Conservation (phyloP, 92 coral and sea anemone genomes). For the Epizoanthus ramosus region DNA sequence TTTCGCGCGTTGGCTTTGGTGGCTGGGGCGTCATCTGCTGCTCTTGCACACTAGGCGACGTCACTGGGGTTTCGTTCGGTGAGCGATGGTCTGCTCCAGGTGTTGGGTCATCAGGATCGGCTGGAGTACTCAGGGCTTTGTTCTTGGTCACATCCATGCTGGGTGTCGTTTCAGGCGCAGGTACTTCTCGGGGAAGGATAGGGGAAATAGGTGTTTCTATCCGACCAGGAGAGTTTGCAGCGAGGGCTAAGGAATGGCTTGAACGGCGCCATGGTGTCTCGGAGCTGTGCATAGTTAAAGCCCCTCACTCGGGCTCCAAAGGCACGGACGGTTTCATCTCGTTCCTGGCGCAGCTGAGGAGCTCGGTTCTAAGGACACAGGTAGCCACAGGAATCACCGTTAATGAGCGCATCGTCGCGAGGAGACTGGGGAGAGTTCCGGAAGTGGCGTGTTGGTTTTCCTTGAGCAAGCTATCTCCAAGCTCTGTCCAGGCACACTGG, state of each 20-base stretch:
- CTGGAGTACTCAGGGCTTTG: too few relatives aligned
- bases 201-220: background rate
- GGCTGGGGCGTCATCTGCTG: too few relatives aligned
- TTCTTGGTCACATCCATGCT: background rate
- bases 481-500: too few relatives aligned
- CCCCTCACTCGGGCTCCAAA: slow-evolving; percentile 39
- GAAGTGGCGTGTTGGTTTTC: background rate
- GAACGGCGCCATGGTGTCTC: slow-evolving; percentile 48
- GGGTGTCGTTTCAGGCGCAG: slow-evolving; percentile 12
- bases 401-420: slow-evolving; percentile 34
- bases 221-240: background rate
- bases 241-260: slow-evolving; percentile 37
- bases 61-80: too few relatives aligned
- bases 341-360: slow-evolving; percentile 28
- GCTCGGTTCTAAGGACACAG: slow-evolving; percentile 35
- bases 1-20: too few relatives aligned
- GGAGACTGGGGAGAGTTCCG: background rate
- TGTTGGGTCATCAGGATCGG: too few relatives aligned
- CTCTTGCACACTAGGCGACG: too few relatives aligned
- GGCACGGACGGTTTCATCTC: slow-evolving; percentile 30
- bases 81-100: too few relatives aligned
- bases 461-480: background rate
- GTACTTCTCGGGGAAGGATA: background rate
- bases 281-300: slow-evolving; percentile 45
- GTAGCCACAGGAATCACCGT: slow-evolving; percentile 42